A percentile compares a stretch with the other conserved stretches of the same genome.
phyloP scores from a whole-genome alignment of 2,888 invertebrate genomes.

The Caenorhabditis wallacei region DNA sequence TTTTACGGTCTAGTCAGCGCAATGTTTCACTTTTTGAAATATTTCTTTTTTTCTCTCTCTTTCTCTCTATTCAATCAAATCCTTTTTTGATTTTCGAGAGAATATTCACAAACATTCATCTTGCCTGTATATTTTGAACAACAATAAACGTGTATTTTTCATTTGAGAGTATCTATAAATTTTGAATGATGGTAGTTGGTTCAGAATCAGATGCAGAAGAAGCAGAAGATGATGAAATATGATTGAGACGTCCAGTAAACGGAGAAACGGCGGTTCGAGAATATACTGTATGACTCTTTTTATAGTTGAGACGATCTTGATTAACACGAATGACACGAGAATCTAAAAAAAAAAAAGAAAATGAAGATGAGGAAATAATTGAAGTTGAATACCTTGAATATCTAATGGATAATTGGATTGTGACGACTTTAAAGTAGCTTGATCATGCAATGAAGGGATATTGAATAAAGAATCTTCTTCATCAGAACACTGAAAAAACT shows the following conservation, averaged over 20 bases:
- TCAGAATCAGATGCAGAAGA: slow-evolving; percentile 9
- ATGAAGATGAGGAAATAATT: no score
- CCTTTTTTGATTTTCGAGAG: background rate
- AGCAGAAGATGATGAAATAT: background rate
- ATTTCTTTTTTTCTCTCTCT: no score
- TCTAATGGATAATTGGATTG: slow-evolving; percentile 17
- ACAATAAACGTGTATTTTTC: slow-evolving; percentile 54
- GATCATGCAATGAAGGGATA: slow-evolving; percentile 51
- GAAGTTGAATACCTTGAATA: slow-evolving; percentile 44
- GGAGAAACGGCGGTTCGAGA: background rate
- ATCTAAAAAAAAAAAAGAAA: slow-evolving; percentile 35
- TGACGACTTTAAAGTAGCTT: slow-evolving; percentile 17
- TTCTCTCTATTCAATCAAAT: background rate
- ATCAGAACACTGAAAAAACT: slow-evolving; percentile 39
- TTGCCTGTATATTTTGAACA: slow-evolving; percentile 62
- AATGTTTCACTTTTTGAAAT: slow-evolving; percentile 37
- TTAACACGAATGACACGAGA: slow-evolving; percentile 36
- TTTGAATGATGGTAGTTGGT: slow-evolving; percentile 21
- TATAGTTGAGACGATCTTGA: slow-evolving; percentile 25
- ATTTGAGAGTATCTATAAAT: background rate
- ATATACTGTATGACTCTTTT: slow-evolving; percentile 37
- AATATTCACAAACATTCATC: slow-evolving; percentile 14
- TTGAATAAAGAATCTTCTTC: slow-evolving; percentile 64
- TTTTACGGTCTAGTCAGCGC: slow-evolving; percentile 46
- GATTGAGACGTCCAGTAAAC: background rate